phyloP scores from a whole-genome alignment of 2,888 invertebrate genomes.

The Ceriagrion tenellum region DNA sequence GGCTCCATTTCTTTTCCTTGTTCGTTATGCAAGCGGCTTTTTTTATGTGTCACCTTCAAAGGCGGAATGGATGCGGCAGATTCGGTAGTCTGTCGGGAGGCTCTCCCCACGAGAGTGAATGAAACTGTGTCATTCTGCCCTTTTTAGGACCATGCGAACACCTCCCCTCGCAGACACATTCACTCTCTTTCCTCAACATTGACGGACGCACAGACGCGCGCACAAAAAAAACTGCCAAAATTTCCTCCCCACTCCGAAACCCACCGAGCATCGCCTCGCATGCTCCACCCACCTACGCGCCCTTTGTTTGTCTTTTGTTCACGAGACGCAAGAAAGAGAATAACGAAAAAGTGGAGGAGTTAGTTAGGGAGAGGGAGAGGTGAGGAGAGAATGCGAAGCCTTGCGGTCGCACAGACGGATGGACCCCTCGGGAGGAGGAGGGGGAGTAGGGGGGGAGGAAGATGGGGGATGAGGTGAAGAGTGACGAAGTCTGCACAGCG shows the following conservation, averaged over 20 bases:
- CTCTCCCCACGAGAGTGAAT: not conserved
- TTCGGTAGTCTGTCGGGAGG: not conserved
- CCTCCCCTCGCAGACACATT: not conserved
- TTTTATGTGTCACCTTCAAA: not conserved
- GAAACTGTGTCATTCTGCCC: conserved; percentile 8
- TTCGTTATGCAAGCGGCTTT: not conserved
- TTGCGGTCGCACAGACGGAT: not conserved
- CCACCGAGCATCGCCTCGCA: not conserved
- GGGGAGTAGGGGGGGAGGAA: not conserved
- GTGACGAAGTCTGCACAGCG: not conserved
- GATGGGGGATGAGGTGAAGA: not conserved
- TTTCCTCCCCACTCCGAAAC: too few species aligned
- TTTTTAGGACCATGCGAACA: not conserved
- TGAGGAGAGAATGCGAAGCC: not conserved
- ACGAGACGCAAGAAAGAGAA: not conserved
- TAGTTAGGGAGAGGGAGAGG: not conserved
- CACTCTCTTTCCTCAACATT: too few species aligned
- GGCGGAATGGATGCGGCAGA: not conserved
- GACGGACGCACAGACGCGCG: too few species aligned
- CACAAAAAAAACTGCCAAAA: too few species aligned
- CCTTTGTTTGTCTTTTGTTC: not conserved
- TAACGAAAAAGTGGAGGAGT: not conserved
- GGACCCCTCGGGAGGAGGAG: not conserved
- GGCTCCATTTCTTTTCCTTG: not conserved
- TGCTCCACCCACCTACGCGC: not conserved